Conservation (phyloP, 2,888 invertebrate genomes). For the Eilema depressum region DNA sequence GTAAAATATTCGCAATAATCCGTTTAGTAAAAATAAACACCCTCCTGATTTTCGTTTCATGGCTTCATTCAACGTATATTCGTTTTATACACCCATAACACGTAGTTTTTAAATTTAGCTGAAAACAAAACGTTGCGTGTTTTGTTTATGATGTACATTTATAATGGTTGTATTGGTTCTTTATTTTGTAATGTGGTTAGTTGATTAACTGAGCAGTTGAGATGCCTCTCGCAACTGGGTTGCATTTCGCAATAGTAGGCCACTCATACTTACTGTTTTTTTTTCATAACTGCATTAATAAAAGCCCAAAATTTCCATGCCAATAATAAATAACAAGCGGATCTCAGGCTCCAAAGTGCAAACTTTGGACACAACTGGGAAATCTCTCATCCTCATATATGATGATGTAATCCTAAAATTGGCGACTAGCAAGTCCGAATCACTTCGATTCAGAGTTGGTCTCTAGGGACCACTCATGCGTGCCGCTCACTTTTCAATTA, state of each 20-base stretch:
- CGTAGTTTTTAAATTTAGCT: slow-evolving; percentile 37
- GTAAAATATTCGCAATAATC: not conserved
- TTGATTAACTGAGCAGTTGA: not conserved
- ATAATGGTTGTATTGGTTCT: slow-evolving; percentile 25
- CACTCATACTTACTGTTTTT: too few species aligned
- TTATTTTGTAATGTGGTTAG: slow-evolving; percentile 28
- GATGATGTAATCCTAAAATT: not conserved
- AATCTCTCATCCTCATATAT: too few species aligned
- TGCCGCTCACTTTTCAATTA: slow-evolving; percentile 32
- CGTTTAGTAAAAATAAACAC: not conserved
- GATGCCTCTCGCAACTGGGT: too few species aligned
- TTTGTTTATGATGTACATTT: slow-evolving; percentile 40
- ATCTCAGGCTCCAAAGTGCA: too few species aligned
- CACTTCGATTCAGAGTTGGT: slow-evolving; percentile 37
- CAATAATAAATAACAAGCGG: too few species aligned
- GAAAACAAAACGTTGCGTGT: slow-evolving; percentile 32
- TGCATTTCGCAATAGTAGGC: too few species aligned
- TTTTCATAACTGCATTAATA: too few species aligned
- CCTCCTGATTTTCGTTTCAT: slow-evolving; percentile 35
- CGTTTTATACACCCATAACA: slow-evolving; percentile 21
- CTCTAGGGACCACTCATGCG: slow-evolving; percentile 37
- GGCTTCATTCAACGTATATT: slow-evolving; percentile 32
- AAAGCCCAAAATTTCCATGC: too few species aligned
- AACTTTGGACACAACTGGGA: too few species aligned
- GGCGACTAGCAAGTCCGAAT: slow-evolving; percentile 37